Evolutionary conservation across 2,888 invertebrate species (phyloP), one percentile per base, ranked within the genome.

Genomic region (Sinodicranocentrus sp.): DNA sequence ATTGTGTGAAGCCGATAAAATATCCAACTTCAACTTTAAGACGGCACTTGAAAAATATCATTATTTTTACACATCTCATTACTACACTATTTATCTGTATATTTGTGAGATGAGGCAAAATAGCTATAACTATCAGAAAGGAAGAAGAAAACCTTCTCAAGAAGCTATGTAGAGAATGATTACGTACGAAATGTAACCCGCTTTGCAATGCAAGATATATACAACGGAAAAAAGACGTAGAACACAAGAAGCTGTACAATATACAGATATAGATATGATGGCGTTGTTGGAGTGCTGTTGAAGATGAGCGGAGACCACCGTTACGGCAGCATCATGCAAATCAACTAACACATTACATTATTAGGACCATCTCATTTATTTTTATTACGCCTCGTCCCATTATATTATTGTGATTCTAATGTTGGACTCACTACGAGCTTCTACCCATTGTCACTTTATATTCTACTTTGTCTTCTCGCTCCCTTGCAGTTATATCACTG

Each of bases 311-410:
- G 33, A 78, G 79, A 79, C 79, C 79, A 79, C 79, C 61, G 79
- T 79, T 79, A 72, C 65, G 54, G 72, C 79, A 79, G 61, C 79
- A 71, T 72, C 79, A 79, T 79, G 79, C 79, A 79, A 79, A 79
- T 79, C 79, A 72, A 65, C 65, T 54, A 71, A 54, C 54, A 57
- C 79, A 79, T 79, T 79, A 79, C 79, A 79, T 79, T 79, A 79
- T 79, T 72, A 79, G 79, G 63, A 19, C 79, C 54, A 79, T 79
- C 79, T 79, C 79, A 79, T 79, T 79, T 79, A 79, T 72, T 79
- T 79, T 79, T 79, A 79, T 79, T 79, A 79, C 71, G 52, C 65
- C 79, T 79, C 63, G 79, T 72, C 79, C 79, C 79, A 79, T 79
- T 79, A 79, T 72, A 39, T 61, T 71, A 70, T 78, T 57, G 57